Percentiles rank a stretch among this genome's conserved stretches.
Evolutionary conservation across 2,113 vertebrate genomes (phyloP).

Genomic region (Stictonetta naevosa): DNA sequence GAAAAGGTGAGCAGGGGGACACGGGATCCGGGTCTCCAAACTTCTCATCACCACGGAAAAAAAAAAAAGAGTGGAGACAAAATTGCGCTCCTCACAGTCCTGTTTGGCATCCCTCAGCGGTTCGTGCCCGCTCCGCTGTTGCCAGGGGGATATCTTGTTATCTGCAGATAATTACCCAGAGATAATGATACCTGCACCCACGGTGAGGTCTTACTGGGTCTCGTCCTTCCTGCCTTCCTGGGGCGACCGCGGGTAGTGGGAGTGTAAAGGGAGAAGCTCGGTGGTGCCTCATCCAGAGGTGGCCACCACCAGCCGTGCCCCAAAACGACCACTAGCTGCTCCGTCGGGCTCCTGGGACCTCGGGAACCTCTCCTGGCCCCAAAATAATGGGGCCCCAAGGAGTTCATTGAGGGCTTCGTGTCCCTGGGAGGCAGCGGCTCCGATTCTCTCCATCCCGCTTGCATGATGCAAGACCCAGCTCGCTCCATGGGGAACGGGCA

Average conservation of each 20-base stretch:
- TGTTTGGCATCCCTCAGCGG: background rate
- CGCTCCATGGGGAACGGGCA: background rate
- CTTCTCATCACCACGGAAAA: background rate
- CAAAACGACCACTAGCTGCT: background rate
- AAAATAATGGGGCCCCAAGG: background rate
- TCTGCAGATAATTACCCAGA: background rate
- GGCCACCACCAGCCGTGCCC: background rate
- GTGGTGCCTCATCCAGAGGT: background rate
- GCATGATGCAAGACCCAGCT: accelerated
- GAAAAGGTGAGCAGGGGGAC: too few relatives aligned
- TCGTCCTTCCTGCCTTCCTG: background rate
- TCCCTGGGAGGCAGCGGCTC: background rate
- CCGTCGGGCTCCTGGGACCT: background rate
- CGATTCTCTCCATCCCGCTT: background rate
- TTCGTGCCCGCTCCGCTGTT: background rate
- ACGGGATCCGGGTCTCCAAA: background rate
- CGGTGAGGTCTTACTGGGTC: background rate
- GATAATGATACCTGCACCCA: background rate
- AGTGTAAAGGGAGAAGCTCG: background rate
- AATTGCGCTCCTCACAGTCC: background rate
- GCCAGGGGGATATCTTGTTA: conserved; percentile 12
- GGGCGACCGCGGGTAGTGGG: background rate
- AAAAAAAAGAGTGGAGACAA: background rate
- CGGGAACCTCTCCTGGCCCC: background rate
- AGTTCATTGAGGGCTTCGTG: background rate